Evolutionary conservation across 2,888 invertebrate species (phyloP).

Genomic region (Dicycla oo): DNA sequence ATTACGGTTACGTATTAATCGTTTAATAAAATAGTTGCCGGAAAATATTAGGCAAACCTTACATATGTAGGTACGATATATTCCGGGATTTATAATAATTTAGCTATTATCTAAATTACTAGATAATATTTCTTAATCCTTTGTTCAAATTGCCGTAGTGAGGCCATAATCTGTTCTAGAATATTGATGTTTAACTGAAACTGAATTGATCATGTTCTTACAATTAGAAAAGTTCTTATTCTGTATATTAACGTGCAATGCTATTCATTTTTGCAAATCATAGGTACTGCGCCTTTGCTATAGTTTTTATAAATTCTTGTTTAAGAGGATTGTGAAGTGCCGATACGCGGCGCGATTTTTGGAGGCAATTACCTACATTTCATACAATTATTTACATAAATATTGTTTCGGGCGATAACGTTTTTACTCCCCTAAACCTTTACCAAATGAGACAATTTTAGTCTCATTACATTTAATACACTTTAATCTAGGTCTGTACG

Average conservation of each 20-base stretch:
- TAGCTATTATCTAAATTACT: conserved; percentile 12
- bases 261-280: conserved; percentile 30
- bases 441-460: too few species aligned
- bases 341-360: too few species aligned
- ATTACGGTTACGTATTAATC: conserved; percentile 25
- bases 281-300: conserved; percentile 22
- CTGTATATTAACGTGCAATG: conserved; percentile 30
- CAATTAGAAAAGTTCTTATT: conserved; percentile 36
- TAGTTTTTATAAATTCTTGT: conserved; percentile 20
- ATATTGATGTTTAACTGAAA: conserved; percentile 52
- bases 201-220: conserved; percentile 37
- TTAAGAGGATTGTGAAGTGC: too few species aligned
- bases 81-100: conserved; percentile 22
- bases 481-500: too few species aligned
- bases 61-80: conserved; percentile 11
- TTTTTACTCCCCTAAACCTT: too few species aligned
- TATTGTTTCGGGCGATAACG: too few species aligned
- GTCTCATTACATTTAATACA: too few species aligned
- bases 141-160: conserved; percentile 38
- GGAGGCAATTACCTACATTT: too few species aligned
- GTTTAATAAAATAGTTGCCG: conserved; percentile 5
- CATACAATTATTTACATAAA: too few species aligned
- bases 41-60: neutral
- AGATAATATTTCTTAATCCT: conserved; percentile 6
- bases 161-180: conserved; percentile 40